Conservation (phyloP, 2,113 vertebrate species). For the Phasianus colchicus region DNA sequence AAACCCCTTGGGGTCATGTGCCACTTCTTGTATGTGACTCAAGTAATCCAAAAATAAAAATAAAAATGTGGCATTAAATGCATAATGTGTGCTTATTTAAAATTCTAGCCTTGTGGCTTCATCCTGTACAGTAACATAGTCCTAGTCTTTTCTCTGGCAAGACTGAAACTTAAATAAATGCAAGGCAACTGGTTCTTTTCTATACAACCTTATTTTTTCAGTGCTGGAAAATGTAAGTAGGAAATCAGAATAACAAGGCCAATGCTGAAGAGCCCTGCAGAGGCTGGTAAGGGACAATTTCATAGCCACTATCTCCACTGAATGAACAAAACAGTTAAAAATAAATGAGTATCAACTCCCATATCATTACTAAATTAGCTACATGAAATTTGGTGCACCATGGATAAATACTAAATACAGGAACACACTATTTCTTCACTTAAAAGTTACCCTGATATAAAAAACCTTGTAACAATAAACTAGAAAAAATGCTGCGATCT, state of each 20-base stretch:
- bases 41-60: neutral
- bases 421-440: neutral
- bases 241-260: neutral
- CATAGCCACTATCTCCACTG: neutral
- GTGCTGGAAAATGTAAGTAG: accelerated
- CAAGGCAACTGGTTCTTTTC: neutral
- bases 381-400: neutral
- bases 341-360: neutral
- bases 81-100: neutral
- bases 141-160: neutral
- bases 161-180: slow-evolving; percentile 28
- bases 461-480: neutral
- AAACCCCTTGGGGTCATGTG: neutral
- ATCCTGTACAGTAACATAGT: neutral
- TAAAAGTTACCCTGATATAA: neutral
- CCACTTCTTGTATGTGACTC: neutral
- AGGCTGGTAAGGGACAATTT: neutral
- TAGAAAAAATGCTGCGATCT: neutral
- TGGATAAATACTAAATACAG: neutral
- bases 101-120: neutral
- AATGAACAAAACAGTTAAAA: neutral
- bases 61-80: neutral
- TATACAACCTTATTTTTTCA: neutral
- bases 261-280: neutral
- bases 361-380: neutral